Evolutionary conservation across 53 echinoderm and acorn worm species (phyloP).

Genomic region (Holothuria scabra): DNA sequence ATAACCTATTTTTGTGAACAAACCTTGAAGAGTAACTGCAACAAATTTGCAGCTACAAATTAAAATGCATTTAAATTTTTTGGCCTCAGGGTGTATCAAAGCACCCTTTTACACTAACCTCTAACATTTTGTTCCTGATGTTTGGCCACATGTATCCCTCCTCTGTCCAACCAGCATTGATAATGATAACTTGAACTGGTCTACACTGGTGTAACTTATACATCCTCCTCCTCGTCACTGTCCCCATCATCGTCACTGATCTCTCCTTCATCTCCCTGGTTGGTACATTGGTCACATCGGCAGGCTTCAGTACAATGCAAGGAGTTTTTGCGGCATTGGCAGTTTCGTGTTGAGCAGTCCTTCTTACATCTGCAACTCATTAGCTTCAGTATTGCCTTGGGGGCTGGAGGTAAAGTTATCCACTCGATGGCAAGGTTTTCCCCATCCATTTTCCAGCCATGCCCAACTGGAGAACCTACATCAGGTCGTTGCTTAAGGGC

Average conservation of each 20-base stretch:
- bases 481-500: background rate
- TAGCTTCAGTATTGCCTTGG: constrained; percentile 13
- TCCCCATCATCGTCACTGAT: constrained; percentile 28
- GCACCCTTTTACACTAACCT: too few relatives aligned
- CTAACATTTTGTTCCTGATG: too few relatives aligned
- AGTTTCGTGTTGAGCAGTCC: constrained; percentile 6
- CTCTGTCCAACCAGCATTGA: too few relatives aligned
- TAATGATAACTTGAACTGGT: too few relatives aligned
- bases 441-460: constrained; percentile 45
- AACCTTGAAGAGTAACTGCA: too few relatives aligned
- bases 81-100: too few relatives aligned
- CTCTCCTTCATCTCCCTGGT: constrained; percentile 2
- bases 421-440: constrained; percentile 58
- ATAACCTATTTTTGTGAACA: too few relatives aligned
- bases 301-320: constrained; percentile 28
- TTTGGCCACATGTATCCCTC: too few relatives aligned
- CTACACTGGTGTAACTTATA: too few relatives aligned
- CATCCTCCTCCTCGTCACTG: too few relatives aligned
- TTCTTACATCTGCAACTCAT: constrained; percentile 28
- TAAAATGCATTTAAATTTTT: too few relatives aligned
- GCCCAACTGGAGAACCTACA: background rate
- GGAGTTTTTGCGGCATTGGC: constrained; percentile 26
- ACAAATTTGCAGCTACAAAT: too few relatives aligned
- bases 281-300: constrained; percentile 1
- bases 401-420: constrained; percentile 55